phyloP scores from a whole-genome alignment of 1,140 invertebrate genomes.

The Drosophila carrolli region DNA sequence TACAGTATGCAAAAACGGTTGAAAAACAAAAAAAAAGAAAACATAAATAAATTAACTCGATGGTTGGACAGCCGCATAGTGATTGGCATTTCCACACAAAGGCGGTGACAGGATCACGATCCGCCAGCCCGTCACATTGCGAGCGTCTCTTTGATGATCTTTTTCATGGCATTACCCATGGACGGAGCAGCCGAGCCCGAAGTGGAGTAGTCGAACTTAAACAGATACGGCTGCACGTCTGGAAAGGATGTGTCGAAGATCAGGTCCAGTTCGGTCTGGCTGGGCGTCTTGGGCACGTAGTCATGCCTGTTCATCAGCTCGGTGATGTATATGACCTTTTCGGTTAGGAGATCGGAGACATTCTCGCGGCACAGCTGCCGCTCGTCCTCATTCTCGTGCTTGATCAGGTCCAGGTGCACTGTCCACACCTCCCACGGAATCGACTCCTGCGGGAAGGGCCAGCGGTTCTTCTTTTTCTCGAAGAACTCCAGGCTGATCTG shows the following conservation, averaged over 20 bases:
- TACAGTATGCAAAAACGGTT: conserved; percentile 1
- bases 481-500: conserved; percentile 98
- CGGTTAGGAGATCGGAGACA: conserved; percentile 95
- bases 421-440: conserved; percentile 99
- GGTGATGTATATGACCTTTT: conserved; percentile 96
- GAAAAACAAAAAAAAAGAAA: conserved; percentile 5
- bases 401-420: conserved; percentile 94
- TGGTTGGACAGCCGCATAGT: not conserved
- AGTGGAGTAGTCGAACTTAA: conserved; percentile 93
- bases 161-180: conserved; percentile 94
- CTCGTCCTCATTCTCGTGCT: conserved; percentile 94
- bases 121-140: conserved; percentile 86
- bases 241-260: conserved; percentile 96
- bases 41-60: conserved; percentile 16
- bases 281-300: conserved; percentile 97
- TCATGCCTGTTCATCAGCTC: conserved; percentile 98
- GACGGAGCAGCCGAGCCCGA: conserved; percentile 89
- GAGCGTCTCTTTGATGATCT: conserved; percentile 95
- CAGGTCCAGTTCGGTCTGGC: conserved; percentile 94
- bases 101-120: not conserved
- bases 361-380: conserved; percentile 94
- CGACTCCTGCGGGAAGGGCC: conserved; percentile 94
- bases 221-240: conserved; percentile 98
- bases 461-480: conserved; percentile 94
- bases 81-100: conserved; percentile 1